Base-by-base conservation (phyloP, 2,888 invertebrate species). In the Trimorus sp. region DNA sequence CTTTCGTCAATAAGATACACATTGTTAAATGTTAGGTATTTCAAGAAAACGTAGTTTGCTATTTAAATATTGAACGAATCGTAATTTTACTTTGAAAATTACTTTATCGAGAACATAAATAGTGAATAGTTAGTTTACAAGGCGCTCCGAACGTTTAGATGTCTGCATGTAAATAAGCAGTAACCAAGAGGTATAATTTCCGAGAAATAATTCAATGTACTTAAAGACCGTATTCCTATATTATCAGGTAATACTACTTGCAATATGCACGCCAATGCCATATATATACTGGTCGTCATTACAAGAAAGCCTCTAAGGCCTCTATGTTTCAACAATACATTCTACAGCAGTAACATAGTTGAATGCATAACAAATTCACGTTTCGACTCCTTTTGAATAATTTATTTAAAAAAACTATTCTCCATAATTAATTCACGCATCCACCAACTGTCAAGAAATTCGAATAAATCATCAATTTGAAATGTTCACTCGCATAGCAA, bases 191-290 rank as follows among this genome's bases (percentile, higher is more conserved):
- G 45, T 62, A 65, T 40, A 63, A 73, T 73, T 56, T 49, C 37
- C 49, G 56, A 12, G n/a, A 49, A 8, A 73, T 73, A 73, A 73
- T 40, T 73, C 56, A 48, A 73, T 73, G 63, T 73, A 63, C 63
- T 54, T 65, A 56, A 65, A 63, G 56, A 63, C 48, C 37, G 40
- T 73, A 65, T 73, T 63, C 63, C 38, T 51, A 51, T 51, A 70
- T 70, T 60, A 48, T 70, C 36, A 59, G 45, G 54, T 45, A 62
- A 59, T 71, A 53, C 54, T 54, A 40, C 62, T 71, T 48, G 71
- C 71, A 62, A 54, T 54, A 54, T 63, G 62, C 12, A 65, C 40
- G 26, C 16, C 40, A 16, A 53, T 53, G 15, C 62, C 71, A 62
- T 37, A 37, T 37, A 37, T 54, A 45, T 37, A 62, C 45, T 62